A percentile compares a stretch with the other conserved stretches of the same genome.
phyloP scores from a whole-genome alignment of 2,888 invertebrate species.

The Tachina fera region DNA sequence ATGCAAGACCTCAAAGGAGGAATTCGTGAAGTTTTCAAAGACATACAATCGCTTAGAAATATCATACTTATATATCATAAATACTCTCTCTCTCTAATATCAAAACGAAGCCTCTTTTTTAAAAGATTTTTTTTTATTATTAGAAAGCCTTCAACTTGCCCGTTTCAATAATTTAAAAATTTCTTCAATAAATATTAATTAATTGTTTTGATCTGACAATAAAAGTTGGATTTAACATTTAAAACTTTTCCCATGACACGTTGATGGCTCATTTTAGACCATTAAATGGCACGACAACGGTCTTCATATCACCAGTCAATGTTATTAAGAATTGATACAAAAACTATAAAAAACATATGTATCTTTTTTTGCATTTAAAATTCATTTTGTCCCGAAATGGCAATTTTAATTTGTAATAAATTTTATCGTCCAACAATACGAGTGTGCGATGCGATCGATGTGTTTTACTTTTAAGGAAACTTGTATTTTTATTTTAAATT shows the following conservation, averaged over 20 bases:
- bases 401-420: constrained; percentile 54
- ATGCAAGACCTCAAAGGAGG: too few species aligned
- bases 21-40: too few species aligned
- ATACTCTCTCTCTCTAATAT: too few species aligned
- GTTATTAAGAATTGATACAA: constrained; percentile 22
- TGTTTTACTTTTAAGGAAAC: constrained; percentile 48
- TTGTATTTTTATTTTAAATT: constrained; percentile 29
- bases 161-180: background rate
- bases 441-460: background rate
- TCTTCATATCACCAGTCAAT: constrained; percentile 3
- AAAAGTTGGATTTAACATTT: constrained; percentile 13
- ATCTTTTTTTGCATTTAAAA: constrained; percentile 17
- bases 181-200: background rate
- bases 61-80: too few species aligned
- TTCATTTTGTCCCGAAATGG: constrained; percentile 34
- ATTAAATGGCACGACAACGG: constrained; percentile 1
- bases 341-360: constrained; percentile 14
- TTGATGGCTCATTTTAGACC: constrained; percentile 12
- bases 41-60: too few species aligned
- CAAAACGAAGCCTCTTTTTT: background rate
- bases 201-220: constrained; percentile 14
- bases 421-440: background rate
- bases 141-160: background rate
- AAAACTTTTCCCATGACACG: constrained; percentile 10
- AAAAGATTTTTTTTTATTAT: background rate